These are phyloP conservation scores for Betta splendens DNA, from an alignment of 2,797 vertebrate species.

Conservation along the genomic window DNA sequence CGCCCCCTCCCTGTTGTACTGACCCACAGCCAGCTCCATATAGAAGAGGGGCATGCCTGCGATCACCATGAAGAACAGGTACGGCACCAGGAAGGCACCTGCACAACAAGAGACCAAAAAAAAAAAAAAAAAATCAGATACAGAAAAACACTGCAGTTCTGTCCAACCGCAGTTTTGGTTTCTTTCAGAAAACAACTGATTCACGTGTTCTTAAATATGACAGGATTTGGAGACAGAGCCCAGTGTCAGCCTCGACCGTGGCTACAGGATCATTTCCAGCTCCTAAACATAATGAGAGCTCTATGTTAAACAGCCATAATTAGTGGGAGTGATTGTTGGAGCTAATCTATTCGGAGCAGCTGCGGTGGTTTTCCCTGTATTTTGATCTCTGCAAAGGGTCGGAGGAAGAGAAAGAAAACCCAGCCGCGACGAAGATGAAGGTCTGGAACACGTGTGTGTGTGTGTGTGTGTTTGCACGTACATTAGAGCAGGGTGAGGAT, in stretches of 20 bases:
- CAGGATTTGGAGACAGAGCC: constrained; percentile 3
- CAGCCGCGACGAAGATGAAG: constrained; percentile 12
- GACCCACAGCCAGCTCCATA: constrained; percentile 92
- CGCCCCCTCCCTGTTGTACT: constrained; percentile 91
- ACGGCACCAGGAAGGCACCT: constrained; percentile 93
- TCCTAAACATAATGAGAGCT: constrained; percentile 70
- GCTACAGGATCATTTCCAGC: constrained; percentile 62
- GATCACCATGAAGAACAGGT: constrained; percentile 92
- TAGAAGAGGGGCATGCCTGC: constrained; percentile 94
- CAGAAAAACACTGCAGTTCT: neutral
- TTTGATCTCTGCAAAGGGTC: constrained; percentile 67
- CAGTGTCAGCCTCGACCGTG: constrained; percentile 26
- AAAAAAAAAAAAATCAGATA: too few relatives aligned
- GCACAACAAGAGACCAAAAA: neutral
- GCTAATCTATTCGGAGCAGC: constrained; percentile 78
- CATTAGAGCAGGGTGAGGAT: neutral
- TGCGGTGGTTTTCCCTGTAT: constrained; percentile 67
- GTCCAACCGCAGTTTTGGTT: neutral
- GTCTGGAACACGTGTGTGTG: constrained; percentile 13
- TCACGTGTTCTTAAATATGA: constrained; percentile 10
- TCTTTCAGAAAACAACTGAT: neutral
- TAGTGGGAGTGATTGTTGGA: constrained; percentile 72
- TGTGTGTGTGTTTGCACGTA: neutral
- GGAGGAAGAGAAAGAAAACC: constrained; percentile 15
- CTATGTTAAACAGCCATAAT: constrained; percentile 78